phyloP scores from a whole-genome alignment of 2,797 vertebrate species.

The Brachyalestes nurse region DNA sequence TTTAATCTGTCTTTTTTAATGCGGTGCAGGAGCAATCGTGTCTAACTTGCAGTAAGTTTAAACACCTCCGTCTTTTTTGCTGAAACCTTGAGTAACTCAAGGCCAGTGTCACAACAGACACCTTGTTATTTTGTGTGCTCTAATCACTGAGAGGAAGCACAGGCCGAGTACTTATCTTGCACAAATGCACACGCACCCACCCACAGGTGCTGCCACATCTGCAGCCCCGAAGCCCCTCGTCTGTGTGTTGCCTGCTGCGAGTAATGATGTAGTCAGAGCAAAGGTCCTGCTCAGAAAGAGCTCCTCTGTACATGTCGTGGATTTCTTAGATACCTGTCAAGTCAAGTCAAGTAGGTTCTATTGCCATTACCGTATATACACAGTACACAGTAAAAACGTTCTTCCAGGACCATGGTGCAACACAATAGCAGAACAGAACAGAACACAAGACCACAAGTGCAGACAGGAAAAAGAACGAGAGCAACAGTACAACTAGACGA shows the following conservation, averaged over 20 bases:
- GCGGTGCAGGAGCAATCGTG: too few relatives aligned
- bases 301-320: background rate
- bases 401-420: too few relatives aligned
- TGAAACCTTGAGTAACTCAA: background rate
- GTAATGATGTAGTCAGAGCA: slow-evolving; percentile 67
- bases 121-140: slow-evolving; percentile 1
- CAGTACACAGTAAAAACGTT: too few relatives aligned
- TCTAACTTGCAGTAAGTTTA: background rate
- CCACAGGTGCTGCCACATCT: slow-evolving; percentile 51
- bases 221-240: slow-evolving; percentile 50
- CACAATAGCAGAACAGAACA: too few relatives aligned
- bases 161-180: slow-evolving; percentile 2
- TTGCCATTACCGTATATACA: too few relatives aligned
- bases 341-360: too few relatives aligned
- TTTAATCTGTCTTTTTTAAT: too few relatives aligned
- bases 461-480: too few relatives aligned
- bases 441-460: too few relatives aligned
- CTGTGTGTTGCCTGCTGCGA: slow-evolving; percentile 49
- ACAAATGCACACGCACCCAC: slow-evolving; percentile 8
- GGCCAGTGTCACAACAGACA: background rate
- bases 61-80: background rate
- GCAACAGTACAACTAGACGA: too few relatives aligned
- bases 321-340: slow-evolving; percentile 1
- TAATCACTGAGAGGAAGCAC: background rate
- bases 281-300: slow-evolving; percentile 1